These are phyloP conservation scores for Elymnias hypermnestra DNA, from an alignment of 1,140 invertebrate species.

Conservation along the genomic window DNA sequence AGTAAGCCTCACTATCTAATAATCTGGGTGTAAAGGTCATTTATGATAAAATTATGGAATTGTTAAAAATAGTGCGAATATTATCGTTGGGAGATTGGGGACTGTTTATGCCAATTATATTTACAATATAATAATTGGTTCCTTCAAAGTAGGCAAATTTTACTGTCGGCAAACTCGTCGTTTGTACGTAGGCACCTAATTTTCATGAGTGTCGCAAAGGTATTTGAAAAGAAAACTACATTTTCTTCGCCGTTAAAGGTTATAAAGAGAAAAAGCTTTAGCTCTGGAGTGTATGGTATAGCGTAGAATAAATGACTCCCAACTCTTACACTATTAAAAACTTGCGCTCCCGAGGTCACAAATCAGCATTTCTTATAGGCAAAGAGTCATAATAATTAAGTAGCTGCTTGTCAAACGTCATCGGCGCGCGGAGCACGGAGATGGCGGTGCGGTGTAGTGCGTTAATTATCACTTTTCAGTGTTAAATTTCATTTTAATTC, in stretches of 20 bases:
- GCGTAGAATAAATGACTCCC: not conserved
- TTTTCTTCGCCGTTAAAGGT: constrained; percentile 1
- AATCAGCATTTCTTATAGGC: constrained; percentile 31
- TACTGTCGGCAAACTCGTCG: too few relatives aligned
- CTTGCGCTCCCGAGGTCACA: constrained; percentile 20
- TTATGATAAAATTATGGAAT: too few relatives aligned
- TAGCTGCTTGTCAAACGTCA: constrained; percentile 33
- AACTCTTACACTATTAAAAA: constrained; percentile 26
- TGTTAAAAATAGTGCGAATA: too few relatives aligned
- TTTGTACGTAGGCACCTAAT: too few relatives aligned
- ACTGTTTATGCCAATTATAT: too few relatives aligned
- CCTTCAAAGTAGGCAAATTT: too few relatives aligned
- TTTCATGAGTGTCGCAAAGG: not conserved
- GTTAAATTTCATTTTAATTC: constrained; percentile 65
- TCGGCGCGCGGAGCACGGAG: constrained; percentile 25
- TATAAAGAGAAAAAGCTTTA: constrained; percentile 1
- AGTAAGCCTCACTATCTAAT: too few relatives aligned
- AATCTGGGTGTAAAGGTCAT: too few relatives aligned
- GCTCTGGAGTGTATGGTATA: not conserved
- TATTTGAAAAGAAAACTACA: not conserved
- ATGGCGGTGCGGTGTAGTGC: constrained; percentile 40
- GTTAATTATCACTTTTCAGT: constrained; percentile 67
- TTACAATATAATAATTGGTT: too few relatives aligned
- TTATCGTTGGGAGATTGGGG: too few relatives aligned
- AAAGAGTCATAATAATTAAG: constrained; percentile 44